A percentile compares a stretch with the other conserved stretches of the same genome.
Evolutionary conservation across 1,140 invertebrate species (phyloP).

Genomic region (Anastatus disparis): DNA sequence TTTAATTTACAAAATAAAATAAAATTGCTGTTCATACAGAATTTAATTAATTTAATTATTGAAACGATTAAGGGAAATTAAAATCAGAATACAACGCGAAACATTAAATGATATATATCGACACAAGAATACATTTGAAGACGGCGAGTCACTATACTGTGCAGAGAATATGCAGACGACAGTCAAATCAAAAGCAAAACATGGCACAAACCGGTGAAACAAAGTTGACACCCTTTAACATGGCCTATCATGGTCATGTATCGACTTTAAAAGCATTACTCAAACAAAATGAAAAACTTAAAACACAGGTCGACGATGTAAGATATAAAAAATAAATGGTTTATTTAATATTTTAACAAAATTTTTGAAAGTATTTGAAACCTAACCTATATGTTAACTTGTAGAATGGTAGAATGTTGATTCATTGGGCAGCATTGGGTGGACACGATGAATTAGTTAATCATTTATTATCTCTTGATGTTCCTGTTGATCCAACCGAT

Average conservation of each 20-base stretch:
- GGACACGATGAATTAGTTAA: constrained; percentile 74
- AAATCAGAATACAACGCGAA: too few relatives aligned
- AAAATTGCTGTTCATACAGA: too few relatives aligned
- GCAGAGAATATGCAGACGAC: too few relatives aligned
- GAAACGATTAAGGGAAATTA: too few relatives aligned
- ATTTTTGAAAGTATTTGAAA: not conserved
- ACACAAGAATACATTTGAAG: too few relatives aligned
- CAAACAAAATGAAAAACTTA: constrained; percentile 49
- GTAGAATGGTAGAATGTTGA: constrained; percentile 69
- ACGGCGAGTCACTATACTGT: too few relatives aligned
- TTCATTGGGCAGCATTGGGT: constrained; percentile 79
- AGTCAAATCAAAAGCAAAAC: too few relatives aligned
- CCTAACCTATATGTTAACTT: constrained; percentile 19
- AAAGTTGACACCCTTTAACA: constrained; percentile 48
- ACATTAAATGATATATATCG: too few relatives aligned
- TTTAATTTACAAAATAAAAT: too few relatives aligned
- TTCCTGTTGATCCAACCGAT: constrained; percentile 72
- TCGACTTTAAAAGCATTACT: constrained; percentile 52
- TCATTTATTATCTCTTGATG: constrained; percentile 71
- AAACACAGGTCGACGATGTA: constrained; percentile 53
- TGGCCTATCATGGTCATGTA: constrained; percentile 59
- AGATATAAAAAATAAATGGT: constrained; percentile 30
- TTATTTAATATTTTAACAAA: not conserved
- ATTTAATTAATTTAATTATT: too few relatives aligned
- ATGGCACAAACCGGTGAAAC: constrained; percentile 18